A percentile compares a stretch with the other conserved stretches of the same genome.
These are phyloP conservation scores for Planiliza haematocheilus DNA, from an alignment of 2,113 vertebrate genomes.

Conservation along the genomic window DNA sequence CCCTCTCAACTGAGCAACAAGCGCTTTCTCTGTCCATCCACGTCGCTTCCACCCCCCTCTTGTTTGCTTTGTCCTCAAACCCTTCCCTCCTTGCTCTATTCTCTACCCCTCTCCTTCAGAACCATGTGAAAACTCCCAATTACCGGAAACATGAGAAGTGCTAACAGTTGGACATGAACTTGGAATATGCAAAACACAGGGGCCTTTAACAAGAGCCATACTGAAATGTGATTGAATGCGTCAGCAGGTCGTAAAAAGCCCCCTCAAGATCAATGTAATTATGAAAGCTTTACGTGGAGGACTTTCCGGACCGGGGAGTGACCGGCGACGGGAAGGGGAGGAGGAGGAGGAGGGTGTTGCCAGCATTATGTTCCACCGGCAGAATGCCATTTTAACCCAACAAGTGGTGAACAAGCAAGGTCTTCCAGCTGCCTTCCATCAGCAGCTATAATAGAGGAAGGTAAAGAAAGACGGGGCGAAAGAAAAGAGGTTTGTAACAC, in stretches of 20 bases:
- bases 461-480: slow-evolving; percentile 26
- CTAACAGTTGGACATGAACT: slow-evolving; percentile 66
- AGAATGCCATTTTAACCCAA: slow-evolving; percentile 53
- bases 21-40: not conserved
- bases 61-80: slow-evolving; percentile 27
- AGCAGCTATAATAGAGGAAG: slow-evolving; percentile 46
- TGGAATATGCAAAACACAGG: slow-evolving; percentile 69
- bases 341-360: slow-evolving; percentile 21
- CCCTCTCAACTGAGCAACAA: slow-evolving; percentile 44
- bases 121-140: slow-evolving; percentile 80
- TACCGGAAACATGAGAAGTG: slow-evolving; percentile 71
- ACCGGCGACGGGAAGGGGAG: slow-evolving; percentile 43
- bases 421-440: slow-evolving; percentile 75
- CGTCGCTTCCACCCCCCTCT: not conserved
- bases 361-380: slow-evolving; percentile 48
- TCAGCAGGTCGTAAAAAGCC: slow-evolving; percentile 74
- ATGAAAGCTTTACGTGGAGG: slow-evolving; percentile 60
- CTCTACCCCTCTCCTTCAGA: slow-evolving; percentile 38
- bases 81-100: slow-evolving; percentile 17
- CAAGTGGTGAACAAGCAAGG: slow-evolving; percentile 51
- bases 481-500: slow-evolving; percentile 68
- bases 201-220: slow-evolving; percentile 67
- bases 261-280: slow-evolving; percentile 77
- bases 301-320: slow-evolving; percentile 65
- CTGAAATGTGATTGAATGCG: slow-evolving; percentile 69